Percentiles rank a stretch among this genome's conserved stretches.
These are phyloP conservation scores for Poeciliopsis infans DNA, from an alignment of 2,797 vertebrate species.

Conservation along the genomic window DNA sequence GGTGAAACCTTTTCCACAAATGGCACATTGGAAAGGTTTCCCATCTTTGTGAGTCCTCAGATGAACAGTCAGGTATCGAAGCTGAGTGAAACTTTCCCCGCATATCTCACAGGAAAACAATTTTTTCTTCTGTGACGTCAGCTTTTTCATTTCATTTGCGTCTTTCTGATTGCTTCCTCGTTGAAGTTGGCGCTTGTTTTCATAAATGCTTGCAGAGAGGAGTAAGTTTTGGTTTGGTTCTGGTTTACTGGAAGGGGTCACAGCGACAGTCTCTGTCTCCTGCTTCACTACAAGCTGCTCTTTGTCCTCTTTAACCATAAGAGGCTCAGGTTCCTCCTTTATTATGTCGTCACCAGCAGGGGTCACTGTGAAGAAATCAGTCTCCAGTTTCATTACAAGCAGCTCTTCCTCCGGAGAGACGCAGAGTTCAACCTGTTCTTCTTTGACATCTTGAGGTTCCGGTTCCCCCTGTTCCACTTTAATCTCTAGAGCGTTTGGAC, in stretches of 20 bases:
- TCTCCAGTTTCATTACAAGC: neutral
- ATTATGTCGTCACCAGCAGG: neutral
- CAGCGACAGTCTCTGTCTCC: neutral
- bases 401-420: neutral
- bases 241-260: neutral
- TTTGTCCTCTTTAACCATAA: neutral
- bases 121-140: neutral
- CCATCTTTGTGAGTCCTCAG: neutral
- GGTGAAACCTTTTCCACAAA: neutral
- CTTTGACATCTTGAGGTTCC: neutral
- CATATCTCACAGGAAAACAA: neutral
- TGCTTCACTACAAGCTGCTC: neutral
- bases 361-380: neutral
- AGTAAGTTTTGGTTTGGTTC: neutral
- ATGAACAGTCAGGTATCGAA: neutral
- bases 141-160: neutral
- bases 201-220: neutral
- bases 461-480: neutral
- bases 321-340: neutral
- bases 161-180: neutral
- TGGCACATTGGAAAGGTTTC: neutral
- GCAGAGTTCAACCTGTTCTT: neutral
- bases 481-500: neutral
- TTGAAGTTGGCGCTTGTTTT: neutral
- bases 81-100: neutral